Conservation (phyloP, 1,140 invertebrate genomes). For the Leguminivora glycinivorella region DNA sequence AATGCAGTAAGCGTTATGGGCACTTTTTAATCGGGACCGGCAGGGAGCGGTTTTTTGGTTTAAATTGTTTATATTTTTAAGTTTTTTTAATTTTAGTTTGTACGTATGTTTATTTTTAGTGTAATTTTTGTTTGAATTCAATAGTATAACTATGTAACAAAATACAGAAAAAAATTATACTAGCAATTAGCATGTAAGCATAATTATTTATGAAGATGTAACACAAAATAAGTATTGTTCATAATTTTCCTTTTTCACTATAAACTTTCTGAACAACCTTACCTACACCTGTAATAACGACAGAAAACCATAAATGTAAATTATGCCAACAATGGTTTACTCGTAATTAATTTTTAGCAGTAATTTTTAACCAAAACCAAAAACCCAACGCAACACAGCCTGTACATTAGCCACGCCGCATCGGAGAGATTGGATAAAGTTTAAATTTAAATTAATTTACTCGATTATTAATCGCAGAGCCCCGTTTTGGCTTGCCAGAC, state of each 20-base stretch:
- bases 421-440: constrained; percentile 63
- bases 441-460: constrained; percentile 74
- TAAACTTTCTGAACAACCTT: not conserved
- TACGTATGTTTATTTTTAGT: too few species aligned
- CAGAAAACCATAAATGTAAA: not conserved
- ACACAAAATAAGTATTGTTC: not conserved
- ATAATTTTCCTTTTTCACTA: not conserved
- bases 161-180: too few species aligned
- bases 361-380: not conserved
- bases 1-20: too few species aligned
- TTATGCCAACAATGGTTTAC: not conserved
- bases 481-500: constrained; percentile 46
- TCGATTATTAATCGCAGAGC: constrained; percentile 76
- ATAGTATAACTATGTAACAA: too few species aligned
- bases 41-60: too few species aligned
- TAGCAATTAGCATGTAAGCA: too few species aligned
- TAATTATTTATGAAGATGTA: too few species aligned
- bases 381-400: constrained; percentile 39
- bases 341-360: not conserved
- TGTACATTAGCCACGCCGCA: constrained; percentile 51
- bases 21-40: too few species aligned
- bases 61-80: too few species aligned
- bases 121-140: too few species aligned
- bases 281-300: not conserved
- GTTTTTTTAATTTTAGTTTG: too few species aligned